Evolutionary conservation across 2,113 vertebrate species (phyloP).

Genomic region (Herpetotheres cachinnans): DNA sequence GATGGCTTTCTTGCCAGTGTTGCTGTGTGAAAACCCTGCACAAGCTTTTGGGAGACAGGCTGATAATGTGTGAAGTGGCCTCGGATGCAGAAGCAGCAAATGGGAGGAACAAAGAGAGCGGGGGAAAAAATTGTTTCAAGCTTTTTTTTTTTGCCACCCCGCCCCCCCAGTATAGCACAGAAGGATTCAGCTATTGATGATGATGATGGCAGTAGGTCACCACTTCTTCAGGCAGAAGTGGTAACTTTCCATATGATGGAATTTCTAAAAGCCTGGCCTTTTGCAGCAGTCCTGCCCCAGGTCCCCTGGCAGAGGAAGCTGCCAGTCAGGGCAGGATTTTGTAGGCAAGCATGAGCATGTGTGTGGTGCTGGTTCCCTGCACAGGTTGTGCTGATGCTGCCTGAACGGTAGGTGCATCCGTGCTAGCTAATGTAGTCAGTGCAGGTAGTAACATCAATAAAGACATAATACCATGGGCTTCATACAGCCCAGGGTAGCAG

Average conservation of each 20-base stretch:
- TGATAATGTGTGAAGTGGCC: neutral
- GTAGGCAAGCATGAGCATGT: rapidly evolving
- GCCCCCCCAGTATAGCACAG: neutral
- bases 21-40: neutral
- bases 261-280: neutral
- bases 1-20: neutral
- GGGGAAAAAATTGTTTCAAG: neutral
- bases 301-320: neutral
- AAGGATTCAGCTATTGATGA: neutral
- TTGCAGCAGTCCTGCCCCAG: neutral
- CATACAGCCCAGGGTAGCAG: too few species aligned
- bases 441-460: neutral
- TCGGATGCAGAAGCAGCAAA: neutral
- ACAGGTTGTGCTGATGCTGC: rapidly evolving
- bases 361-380: neutral
- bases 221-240: neutral
- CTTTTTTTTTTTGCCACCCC: neutral
- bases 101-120: neutral
- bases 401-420: rapidly evolving
- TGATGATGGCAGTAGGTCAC: neutral
- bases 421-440: neutral
- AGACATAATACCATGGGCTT: rapidly evolving
- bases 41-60: neutral
- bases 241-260: rapidly evolving
- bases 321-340: neutral